A percentile compares a stretch with the other conserved stretches of the same genome.
phyloP scores from a whole-genome alignment of 2,113 vertebrate genomes.

The Dendropsophus ebraccatus region DNA sequence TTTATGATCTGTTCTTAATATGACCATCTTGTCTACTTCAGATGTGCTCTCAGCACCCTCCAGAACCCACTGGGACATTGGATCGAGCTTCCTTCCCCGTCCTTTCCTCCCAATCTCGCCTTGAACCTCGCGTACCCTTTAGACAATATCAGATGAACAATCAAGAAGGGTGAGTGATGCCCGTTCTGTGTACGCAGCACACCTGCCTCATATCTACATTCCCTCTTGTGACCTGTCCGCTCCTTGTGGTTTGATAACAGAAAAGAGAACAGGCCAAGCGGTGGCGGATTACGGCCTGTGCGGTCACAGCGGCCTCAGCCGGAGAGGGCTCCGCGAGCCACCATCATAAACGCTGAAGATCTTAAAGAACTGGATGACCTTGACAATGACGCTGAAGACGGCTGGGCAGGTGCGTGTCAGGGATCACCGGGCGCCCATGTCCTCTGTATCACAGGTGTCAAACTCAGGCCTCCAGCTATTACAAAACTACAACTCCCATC shows the following conservation, averaged over 20 bases:
- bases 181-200: neutral
- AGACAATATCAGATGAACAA: constrained; percentile 85
- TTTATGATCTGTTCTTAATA: neutral
- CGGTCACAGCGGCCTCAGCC: constrained; percentile 83
- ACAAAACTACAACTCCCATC: too few species aligned
- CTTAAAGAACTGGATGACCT: constrained; percentile 95
- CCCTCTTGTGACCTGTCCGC: too few species aligned
- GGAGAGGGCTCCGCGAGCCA: constrained; percentile 83
- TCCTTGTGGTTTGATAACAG: constrained; percentile 60
- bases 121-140: constrained; percentile 88
- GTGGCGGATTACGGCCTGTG: constrained; percentile 72
- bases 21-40: constrained; percentile 64
- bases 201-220: too few species aligned
- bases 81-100: constrained; percentile 78
- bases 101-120: constrained; percentile 81
- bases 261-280: constrained; percentile 82
- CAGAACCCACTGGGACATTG: constrained; percentile 76
- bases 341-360: constrained; percentile 95
- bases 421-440: neutral
- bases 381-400: constrained; percentile 92
- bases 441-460: too few species aligned
- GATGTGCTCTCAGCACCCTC: constrained; percentile 94
- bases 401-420: constrained; percentile 89
- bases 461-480: too few species aligned
- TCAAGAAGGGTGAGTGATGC: constrained; percentile 84